A percentile compares a stretch with the other conserved stretches of the same genome.
Conservation (phyloP, 2,113 vertebrate species). For the Gambusia holbrooki region DNA sequence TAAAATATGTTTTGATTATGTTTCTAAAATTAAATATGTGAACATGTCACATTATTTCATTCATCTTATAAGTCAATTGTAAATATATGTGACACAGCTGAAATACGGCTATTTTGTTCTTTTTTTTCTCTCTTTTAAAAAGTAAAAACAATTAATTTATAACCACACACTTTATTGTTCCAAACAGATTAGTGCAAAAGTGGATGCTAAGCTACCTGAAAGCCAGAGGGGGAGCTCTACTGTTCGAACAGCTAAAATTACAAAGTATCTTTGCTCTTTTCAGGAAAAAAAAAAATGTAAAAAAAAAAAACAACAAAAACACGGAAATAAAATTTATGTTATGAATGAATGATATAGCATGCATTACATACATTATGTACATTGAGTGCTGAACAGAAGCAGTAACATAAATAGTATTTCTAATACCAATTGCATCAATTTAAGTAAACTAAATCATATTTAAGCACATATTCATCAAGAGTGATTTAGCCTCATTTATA, state of each 20-base stretch:
- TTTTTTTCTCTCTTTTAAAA: neutral
- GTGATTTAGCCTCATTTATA: neutral
- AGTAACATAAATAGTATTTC: neutral
- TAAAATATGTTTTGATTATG: neutral
- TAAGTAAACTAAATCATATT: neutral
- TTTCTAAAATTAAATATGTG: neutral
- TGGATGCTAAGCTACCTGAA: conserved; percentile 31
- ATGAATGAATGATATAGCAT: neutral
- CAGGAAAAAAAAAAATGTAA: neutral
- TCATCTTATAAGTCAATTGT: neutral
- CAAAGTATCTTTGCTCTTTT: conserved; percentile 8
- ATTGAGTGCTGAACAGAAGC: neutral
- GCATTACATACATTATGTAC: neutral
- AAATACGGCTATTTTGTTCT: neutral
- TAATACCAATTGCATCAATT: neutral
- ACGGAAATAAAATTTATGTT: neutral
- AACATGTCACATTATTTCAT: too few species aligned
- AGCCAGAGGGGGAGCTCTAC: conserved; percentile 59
- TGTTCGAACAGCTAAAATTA: conserved; percentile 11
- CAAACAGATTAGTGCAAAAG: conserved; percentile 1
- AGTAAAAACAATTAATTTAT: neutral
- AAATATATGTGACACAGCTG: neutral
- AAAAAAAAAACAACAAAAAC: neutral
- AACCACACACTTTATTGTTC: neutral
- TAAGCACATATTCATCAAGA: neutral